These are phyloP conservation scores for Enteromius paludinosus DNA, from an alignment of 2,797 vertebrate species.

Conservation along the genomic window DNA sequence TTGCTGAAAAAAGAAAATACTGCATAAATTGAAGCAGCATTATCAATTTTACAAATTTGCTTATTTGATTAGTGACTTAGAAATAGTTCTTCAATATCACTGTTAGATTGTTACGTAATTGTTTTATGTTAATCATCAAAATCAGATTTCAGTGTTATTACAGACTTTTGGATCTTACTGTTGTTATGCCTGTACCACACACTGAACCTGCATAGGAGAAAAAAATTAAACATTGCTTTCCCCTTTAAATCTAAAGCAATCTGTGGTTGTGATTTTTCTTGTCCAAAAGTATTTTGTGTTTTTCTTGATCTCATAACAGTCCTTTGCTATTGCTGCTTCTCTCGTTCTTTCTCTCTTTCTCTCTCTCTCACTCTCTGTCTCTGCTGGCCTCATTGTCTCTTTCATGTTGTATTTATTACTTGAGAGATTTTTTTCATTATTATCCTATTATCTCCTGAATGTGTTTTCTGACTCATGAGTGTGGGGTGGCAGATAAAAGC, in stretches of 20 bases:
- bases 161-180: background rate
- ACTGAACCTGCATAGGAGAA: background rate
- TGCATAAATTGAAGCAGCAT: background rate
- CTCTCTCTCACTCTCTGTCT: background rate
- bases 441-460: slow-evolving; percentile 58
- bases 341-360: background rate
- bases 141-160: background rate
- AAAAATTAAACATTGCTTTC: background rate
- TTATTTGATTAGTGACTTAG: background rate
- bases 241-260: background rate
- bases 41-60: background rate
- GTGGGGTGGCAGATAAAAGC: slow-evolving; percentile 43
- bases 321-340: background rate
- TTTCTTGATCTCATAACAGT: slow-evolving; percentile 7
- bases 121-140: background rate
- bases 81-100: background rate
- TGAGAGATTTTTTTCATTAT: slow-evolving; percentile 56
- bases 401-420: slow-evolving; percentile 59
- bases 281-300: background rate
- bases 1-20: background rate
- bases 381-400: slow-evolving; percentile 53
- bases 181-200: background rate
- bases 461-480: slow-evolving; percentile 53
- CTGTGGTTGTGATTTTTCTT: slow-evolving; percentile 7
- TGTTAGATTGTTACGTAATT: background rate